Base-by-base conservation (phyloP, 2,113 vertebrate species). In the Actenoides hombroni region DNA sequence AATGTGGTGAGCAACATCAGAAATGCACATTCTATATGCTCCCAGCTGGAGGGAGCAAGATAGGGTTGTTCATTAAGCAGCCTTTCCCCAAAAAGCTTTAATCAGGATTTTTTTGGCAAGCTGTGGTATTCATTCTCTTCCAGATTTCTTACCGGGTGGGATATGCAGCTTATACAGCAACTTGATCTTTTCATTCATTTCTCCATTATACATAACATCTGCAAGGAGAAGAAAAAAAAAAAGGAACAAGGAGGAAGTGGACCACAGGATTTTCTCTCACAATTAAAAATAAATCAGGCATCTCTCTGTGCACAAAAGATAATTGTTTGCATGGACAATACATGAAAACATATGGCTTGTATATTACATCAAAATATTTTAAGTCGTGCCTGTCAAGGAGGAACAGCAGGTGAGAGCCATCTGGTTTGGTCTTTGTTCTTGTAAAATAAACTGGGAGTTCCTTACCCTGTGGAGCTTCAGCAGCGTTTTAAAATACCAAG, bases 141-240 rank as follows among this genome's bases (percentile, higher is more conserved):
- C 56, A 75, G 35, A n/a, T 35, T 84, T 93, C 98, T 97, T 97
- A 99, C 99, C 99, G 57, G 99, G 99, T 42, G 99, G 99, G 73
- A 99, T 98, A 87, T 99, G 99, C 53, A 99, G 98, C 54, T 98
- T 98, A 92, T 99, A 99, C 3, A 99, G 95, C 68, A 99, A 96
- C 83, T 98, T 96, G 49, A 99, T 98, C 91, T 99, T 99, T 97
- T 99, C 99, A 87, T 98, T 99, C 98, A 99, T 98, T 93, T 99
- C 99, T 91, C 98, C 99, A 60, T 99, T 98, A 96, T 99, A 99
- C 97, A 99, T 98, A 44, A 98, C 96, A 95, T 99, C 99, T 99
- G 96, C 51, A 96, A 88, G 63, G 44, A 48, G 19, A 7, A 46
- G 46, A 40, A 48, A 89, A 70, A 54, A 89, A 70, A 54, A 56